Percentiles rank a stretch among this genome's conserved stretches.
phyloP scores from a whole-genome alignment of 1,140 invertebrate genomes.

The Apis mellifera region DNA sequence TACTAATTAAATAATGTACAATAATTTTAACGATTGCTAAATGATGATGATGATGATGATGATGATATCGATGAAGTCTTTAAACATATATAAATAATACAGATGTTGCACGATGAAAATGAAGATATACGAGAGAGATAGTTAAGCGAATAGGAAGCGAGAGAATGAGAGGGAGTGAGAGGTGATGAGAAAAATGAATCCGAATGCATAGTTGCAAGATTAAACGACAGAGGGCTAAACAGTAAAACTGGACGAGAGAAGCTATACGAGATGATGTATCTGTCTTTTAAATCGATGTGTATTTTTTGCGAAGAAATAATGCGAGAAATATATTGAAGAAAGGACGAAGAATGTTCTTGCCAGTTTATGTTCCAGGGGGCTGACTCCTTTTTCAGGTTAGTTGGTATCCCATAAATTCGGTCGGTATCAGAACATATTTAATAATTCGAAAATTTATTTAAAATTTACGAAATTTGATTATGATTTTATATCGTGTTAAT shows the following conservation, averaged over 20 bases:
- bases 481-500: not conserved
- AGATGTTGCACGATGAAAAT: conserved; percentile 55
- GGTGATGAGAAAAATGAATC: conserved; percentile 6
- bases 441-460: not conserved
- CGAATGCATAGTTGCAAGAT: conserved; percentile 4
- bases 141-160: not conserved
- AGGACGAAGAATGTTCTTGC: conserved; percentile 34
- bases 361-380: conserved; percentile 31
- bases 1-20: conserved; percentile 76
- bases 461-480: not conserved
- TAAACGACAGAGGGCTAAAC: not conserved
- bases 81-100: conserved; percentile 70
- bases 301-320: conserved; percentile 13
- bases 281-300: conserved; percentile 34
- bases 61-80: conserved; percentile 54
- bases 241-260: not conserved
- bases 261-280: conserved; percentile 24
- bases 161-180: conserved; percentile 13
- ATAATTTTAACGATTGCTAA: conserved; percentile 76
- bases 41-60: conserved; percentile 38
- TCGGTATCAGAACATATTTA: not conserved
- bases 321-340: conserved; percentile 16
- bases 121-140: not conserved
- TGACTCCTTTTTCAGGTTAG: conserved; percentile 1
- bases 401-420: conserved; percentile 2